Evolutionary conservation across 2,888 invertebrate genomes (phyloP), one percentile per base, ranked within the genome.

Genomic region (Napeogenes inachia): DNA sequence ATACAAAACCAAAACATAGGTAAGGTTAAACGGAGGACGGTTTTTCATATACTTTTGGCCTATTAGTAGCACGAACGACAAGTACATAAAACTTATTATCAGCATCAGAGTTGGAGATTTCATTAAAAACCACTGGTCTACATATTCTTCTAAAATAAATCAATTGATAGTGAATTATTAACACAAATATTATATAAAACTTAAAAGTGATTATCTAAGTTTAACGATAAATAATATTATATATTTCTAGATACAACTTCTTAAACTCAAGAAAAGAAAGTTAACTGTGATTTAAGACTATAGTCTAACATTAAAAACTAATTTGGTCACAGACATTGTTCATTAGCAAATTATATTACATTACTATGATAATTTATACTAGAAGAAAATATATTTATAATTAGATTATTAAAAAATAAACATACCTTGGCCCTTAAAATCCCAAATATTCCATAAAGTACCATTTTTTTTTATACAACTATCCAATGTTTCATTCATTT

Each of bases 1-100:
- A 75, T 95, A 95, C 0, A 92, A 73, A 58, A 93, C 84, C 68
- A 96, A 88, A 33, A 93, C 71, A 60, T 87, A 90, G 21, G 92
- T 87, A 32, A 95, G 74, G 33, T 93, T 88, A 68, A 92, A 92
- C 0, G 95, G 93, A 60, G 86, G 79, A 45, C 93, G 85, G 54
- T 92, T 86, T 66, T 91, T 91, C 95, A 96, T 95, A 72, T 93
- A 85, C 47, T 85, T 84, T 0, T 96, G 96, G 0, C 96, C 96
- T 56, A 92, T 76, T 70, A 91, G 91, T 54, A 92, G 84, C 2
- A 96, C 94, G 71, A 95, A 93, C 64, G 92, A 86, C 50, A 96
- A 83, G 76, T 96, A 96, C 0, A 84, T 65, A 4, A 84, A 72
- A 21, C 92, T 81, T 30, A 94, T 84, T 3, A 82, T 62, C 4